These are phyloP conservation scores for Sweltsa coloradensis DNA, from an alignment of 1,140 invertebrate species.

Conservation along the genomic window DNA sequence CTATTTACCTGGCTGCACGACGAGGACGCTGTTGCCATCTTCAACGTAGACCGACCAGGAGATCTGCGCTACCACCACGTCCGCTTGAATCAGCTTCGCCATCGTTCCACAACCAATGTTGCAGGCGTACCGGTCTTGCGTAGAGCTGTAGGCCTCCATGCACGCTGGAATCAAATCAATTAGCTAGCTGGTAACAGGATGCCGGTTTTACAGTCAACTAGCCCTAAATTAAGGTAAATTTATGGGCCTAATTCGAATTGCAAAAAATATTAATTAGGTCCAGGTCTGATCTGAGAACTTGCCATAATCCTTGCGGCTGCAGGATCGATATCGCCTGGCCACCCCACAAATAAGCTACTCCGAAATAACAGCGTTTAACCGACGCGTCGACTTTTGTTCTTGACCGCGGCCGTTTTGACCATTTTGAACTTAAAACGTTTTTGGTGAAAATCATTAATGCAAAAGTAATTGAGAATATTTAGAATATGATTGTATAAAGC, in stretches of 20 bases:
- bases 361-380: too few relatives aligned
- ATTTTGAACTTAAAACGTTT: too few relatives aligned
- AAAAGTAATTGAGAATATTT: too few relatives aligned
- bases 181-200: neutral
- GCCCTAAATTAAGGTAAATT: neutral
- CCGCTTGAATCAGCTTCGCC: conserved; percentile 25
- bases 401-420: too few relatives aligned
- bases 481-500: too few relatives aligned
- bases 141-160: conserved; percentile 27
- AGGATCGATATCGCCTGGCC: too few relatives aligned
- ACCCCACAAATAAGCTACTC: too few relatives aligned
- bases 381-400: too few relatives aligned
- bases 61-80: conserved; percentile 23
- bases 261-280: neutral
- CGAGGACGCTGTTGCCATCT: conserved; percentile 25
- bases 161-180: conserved; percentile 31
- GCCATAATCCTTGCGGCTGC: too few relatives aligned
- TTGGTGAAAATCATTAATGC: too few relatives aligned
- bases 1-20: conserved; percentile 29
- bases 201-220: neutral
- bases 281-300: conserved; percentile 1
- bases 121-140: conserved; percentile 26
- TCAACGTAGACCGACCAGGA: conserved; percentile 25
- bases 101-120: conserved; percentile 29
- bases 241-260: conserved; percentile 5